Percentiles rank a stretch among this genome's conserved stretches.
phyloP scores from a whole-genome alignment of 2,797 vertebrate genomes.

The Corythornis leucogaster region DNA sequence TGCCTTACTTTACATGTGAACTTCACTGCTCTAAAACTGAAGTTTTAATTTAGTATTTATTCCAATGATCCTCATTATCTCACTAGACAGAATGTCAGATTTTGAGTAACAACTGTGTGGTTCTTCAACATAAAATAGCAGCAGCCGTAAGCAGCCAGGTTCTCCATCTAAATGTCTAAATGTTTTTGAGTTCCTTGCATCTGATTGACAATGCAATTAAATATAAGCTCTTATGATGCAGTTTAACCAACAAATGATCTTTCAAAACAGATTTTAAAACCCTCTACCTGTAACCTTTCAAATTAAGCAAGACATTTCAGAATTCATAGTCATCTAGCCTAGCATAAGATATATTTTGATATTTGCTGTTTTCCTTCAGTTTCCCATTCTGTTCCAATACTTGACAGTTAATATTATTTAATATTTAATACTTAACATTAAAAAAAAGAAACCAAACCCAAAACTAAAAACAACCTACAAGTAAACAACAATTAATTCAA shows the following conservation, averaged over 20 bases:
- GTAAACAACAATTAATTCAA: no score
- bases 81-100: background rate
- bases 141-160: background rate
- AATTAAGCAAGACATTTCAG: background rate
- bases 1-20: background rate
- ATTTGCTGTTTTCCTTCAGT: background rate
- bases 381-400: background rate
- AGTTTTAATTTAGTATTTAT: background rate
- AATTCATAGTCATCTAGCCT: background rate
- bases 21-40: background rate
- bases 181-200: background rate
- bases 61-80: background rate
- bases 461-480: no score
- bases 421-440: no score
- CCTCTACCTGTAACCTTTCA: background rate
- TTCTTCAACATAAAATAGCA: background rate
- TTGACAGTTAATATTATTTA: background rate
- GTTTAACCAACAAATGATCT: background rate
- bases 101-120: background rate
- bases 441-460: no score
- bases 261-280: background rate
- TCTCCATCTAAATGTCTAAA: background rate
- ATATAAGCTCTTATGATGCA: background rate
- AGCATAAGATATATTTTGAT: background rate
- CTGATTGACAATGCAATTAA: background rate